phyloP scores from a whole-genome alignment of 2,113 vertebrate species.

The Dolichallabes microphthalmus region DNA sequence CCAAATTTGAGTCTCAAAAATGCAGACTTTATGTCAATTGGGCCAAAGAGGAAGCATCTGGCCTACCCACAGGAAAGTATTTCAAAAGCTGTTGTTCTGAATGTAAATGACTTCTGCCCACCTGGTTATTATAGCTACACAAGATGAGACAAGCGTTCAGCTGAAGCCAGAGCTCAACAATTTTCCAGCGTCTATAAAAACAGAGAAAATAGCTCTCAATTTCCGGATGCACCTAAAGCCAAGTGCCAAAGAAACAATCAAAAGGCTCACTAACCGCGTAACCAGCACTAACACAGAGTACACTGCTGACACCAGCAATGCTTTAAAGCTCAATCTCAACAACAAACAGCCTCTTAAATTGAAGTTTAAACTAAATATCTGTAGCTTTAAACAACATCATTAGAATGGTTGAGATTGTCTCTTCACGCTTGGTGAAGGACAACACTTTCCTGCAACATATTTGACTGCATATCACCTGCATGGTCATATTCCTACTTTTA shows the following conservation, averaged over 20 bases:
- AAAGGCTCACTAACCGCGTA: not conserved
- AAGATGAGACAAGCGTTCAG: not conserved
- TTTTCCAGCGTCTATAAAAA: not conserved
- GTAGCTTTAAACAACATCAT: not conserved
- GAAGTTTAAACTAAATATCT: not conserved
- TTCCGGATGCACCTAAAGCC: not conserved
- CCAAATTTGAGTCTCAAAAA: not conserved
- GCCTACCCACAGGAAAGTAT: not conserved
- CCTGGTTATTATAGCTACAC: not conserved
- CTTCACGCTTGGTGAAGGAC: not conserved
- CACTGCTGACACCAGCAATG: not conserved
- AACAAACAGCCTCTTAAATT: not conserved
- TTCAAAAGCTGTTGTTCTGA: not conserved
- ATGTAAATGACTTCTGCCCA: not conserved
- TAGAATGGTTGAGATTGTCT: not conserved
- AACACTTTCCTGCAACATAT: not conserved
- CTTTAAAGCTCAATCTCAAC: not conserved
- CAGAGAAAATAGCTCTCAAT: not conserved
- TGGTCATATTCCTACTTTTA: too few species aligned
- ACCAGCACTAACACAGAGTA: not conserved
- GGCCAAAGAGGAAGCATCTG: not conserved
- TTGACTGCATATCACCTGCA: not conserved
- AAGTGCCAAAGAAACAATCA: not conserved
- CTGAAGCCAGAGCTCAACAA: not conserved
- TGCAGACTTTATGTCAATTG: not conserved